Evolutionary conservation across 2,113 vertebrate species (phyloP).

Genomic region (Ibidorhyncha struthersii): DNA sequence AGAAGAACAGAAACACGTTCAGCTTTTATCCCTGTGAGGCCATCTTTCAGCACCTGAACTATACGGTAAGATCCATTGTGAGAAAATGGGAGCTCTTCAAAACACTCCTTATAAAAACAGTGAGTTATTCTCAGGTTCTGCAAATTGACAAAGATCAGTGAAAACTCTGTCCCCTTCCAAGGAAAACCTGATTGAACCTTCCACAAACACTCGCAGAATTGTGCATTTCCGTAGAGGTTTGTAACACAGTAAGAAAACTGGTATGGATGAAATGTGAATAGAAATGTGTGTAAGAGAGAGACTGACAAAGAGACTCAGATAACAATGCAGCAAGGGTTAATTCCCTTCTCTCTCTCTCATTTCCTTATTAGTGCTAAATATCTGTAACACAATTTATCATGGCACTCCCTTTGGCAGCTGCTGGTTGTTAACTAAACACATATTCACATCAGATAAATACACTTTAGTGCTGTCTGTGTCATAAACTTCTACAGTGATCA

Average conservation of each 20-base stretch:
- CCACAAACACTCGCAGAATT: not conserved
- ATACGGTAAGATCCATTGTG: slow-evolving; percentile 59
- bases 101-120: slow-evolving; percentile 26
- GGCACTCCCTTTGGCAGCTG: not conserved
- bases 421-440: not conserved
- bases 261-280: not conserved
- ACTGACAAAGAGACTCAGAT: not conserved
- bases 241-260: not conserved
- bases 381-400: not conserved
- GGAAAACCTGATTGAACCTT: not conserved
- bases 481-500: slow-evolving; percentile 61
- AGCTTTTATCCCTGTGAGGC: slow-evolving; percentile 48
- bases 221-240: not conserved
- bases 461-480: slow-evolving; percentile 63
- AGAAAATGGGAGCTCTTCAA: slow-evolving; percentile 50
- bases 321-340: not conserved
- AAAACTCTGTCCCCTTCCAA: not conserved
- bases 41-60: slow-evolving; percentile 44
- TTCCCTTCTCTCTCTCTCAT: not conserved
- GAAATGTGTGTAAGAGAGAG: not conserved
- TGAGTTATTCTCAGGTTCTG: slow-evolving; percentile 56
- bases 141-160: not conserved
- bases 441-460: slow-evolving; percentile 72
- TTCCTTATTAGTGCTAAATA: slow-evolving; percentile 8
- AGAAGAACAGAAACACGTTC: slow-evolving; percentile 20